A percentile compares a stretch with the other conserved stretches of the same genome.
Conservation (phyloP, 2,797 vertebrate genomes). For the Micromesistius poutassou region DNA sequence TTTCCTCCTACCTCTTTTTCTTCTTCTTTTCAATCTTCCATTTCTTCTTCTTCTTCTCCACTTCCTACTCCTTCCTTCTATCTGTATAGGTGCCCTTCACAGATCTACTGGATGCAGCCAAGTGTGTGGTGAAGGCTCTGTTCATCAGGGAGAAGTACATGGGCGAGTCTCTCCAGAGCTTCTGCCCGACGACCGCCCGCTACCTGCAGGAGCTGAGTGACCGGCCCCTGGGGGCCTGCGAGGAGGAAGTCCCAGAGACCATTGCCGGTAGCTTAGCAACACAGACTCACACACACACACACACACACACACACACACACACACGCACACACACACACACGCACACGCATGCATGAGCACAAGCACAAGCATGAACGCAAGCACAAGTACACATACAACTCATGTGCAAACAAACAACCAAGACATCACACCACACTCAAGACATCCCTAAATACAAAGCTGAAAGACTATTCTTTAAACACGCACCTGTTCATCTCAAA, state of each 20-base stretch:
- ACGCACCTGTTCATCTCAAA: background rate
- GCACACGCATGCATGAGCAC: background rate
- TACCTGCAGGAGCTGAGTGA: constrained; percentile 84
- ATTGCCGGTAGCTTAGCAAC: constrained; percentile 76
- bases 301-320: constrained; percentile 2
- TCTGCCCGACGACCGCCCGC: constrained; percentile 84
- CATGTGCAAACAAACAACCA: background rate
- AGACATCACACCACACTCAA: background rate
- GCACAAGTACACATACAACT: constrained; percentile 4
- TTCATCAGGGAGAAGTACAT: constrained; percentile 96
- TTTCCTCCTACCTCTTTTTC: background rate
- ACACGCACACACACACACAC: background rate
- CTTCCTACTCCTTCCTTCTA: background rate
- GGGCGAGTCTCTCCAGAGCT: constrained; percentile 82
- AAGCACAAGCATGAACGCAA: constrained; percentile 5
- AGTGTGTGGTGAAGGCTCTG: constrained; percentile 91
- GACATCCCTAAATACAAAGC: background rate
- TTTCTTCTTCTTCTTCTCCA: background rate
- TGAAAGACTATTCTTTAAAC: background rate
- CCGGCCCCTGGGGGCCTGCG: constrained; percentile 68
- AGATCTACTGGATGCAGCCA: constrained; percentile 90
- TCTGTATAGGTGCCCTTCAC: constrained; percentile 87
- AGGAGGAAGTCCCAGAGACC: constrained; percentile 79
- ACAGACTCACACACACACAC: background rate
- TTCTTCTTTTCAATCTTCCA: background rate